Conservation (phyloP, 2,113 vertebrate genomes). For the Calidris pygmaea region DNA sequence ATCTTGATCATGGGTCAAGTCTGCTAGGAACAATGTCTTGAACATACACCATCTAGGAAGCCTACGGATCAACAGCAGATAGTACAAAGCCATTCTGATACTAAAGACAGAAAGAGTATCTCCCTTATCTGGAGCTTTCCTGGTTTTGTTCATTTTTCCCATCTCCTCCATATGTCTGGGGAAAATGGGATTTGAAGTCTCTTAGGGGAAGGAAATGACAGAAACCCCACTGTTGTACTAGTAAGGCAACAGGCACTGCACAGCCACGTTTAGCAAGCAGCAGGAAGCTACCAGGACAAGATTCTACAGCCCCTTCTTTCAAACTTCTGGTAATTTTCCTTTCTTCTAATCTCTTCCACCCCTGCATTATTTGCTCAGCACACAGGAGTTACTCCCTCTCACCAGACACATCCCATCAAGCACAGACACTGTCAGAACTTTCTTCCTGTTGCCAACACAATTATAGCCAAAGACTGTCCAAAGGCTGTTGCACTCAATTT, state of each 20-base stretch:
- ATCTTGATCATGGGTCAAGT: not conserved
- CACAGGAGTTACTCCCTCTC: not conserved
- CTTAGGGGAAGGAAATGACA: not conserved
- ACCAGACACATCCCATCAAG: not conserved
- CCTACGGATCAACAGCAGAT: not conserved
- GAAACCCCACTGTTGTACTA: not conserved
- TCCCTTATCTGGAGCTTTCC: not conserved
- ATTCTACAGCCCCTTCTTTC: not conserved
- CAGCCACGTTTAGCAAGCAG: not conserved
- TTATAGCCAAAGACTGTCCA: not conserved
- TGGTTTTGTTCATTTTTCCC: not conserved
- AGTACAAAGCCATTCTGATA: not conserved
- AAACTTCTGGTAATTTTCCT: not conserved
- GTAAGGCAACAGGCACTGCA: not conserved
- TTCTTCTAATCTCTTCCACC: not conserved
- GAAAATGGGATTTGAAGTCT: not conserved
- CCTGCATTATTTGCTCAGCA: not conserved
- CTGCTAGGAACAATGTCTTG: not conserved
- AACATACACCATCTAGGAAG: not conserved
- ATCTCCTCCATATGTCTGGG: not conserved
- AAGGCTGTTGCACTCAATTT: not conserved
- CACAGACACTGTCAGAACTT: not conserved
- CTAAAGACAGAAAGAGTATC: not conserved
- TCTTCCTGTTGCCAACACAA: not conserved
- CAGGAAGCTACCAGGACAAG: not conserved